These are phyloP conservation scores for Diacarnus erythraeanus DNA, from an alignment of 37 sponge, comb jelly and placozoan species.

Conservation along the genomic window DNA sequence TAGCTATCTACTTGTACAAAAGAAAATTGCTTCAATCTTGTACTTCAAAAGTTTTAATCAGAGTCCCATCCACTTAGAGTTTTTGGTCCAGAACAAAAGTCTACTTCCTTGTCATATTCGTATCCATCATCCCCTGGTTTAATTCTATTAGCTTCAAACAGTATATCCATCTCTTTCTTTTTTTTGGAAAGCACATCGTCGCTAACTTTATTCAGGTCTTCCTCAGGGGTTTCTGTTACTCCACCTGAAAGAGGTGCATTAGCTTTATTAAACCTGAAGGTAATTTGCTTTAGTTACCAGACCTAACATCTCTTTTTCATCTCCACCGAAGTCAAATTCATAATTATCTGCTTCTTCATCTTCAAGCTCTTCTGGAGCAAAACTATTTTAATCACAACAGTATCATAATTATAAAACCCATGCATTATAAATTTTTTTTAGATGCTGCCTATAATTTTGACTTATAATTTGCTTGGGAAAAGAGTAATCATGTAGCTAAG, in stretches of 20 bases:
- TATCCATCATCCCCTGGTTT: slow-evolving; percentile 69
- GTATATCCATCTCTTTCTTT: slow-evolving; percentile 71
- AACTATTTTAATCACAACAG: too few species aligned
- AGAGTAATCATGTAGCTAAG: too few species aligned
- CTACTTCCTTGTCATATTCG: slow-evolving; percentile 79
- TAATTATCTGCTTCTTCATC: not conserved
- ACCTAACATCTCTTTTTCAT: not conserved
- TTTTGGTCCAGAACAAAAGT: slow-evolving; percentile 48
- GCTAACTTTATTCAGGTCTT: slow-evolving; percentile 68
- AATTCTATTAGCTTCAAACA: slow-evolving; percentile 56
- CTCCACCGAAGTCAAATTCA: not conserved
- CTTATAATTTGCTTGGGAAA: too few species aligned
- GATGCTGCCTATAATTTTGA: too few species aligned
- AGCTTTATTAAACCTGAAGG: not conserved
- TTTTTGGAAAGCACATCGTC: slow-evolving; percentile 34
- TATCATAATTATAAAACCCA: too few species aligned
- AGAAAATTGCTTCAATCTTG: too few species aligned
- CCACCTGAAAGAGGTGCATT: not conserved
- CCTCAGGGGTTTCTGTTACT: not conserved
- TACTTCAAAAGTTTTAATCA: slow-evolving; percentile 2
- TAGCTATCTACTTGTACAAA: too few species aligned
- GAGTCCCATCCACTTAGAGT: slow-evolving; percentile 85
- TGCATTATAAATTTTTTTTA: too few species aligned
- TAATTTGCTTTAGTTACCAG: not conserved
- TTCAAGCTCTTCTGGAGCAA: not conserved